phyloP scores from a whole-genome alignment of 2,113 vertebrate genomes.

The Pseudonaja textilis region DNA sequence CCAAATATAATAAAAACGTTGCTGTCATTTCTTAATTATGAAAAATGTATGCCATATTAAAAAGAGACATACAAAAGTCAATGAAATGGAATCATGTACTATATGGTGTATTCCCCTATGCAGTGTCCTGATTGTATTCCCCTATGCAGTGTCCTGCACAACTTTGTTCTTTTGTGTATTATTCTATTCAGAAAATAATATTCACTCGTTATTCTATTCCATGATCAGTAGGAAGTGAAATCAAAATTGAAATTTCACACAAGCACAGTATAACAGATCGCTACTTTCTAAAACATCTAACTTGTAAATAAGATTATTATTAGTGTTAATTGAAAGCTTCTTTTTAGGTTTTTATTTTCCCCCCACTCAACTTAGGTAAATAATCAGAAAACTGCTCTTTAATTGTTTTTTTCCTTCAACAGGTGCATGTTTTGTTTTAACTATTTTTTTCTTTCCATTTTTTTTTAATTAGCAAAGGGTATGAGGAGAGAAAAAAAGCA shows the following conservation, averaged over 20 bases:
- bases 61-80: neutral
- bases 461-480: neutral
- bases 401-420: neutral
- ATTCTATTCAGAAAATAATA: neutral
- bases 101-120: neutral
- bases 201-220: neutral
- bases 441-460: neutral
- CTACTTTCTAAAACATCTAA: neutral
- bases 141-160: neutral
- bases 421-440: neutral
- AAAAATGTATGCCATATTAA: neutral
- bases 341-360: neutral
- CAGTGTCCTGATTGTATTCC: neutral
- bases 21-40: neutral
- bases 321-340: neutral
- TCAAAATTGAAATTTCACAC: neutral
- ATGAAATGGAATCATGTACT: neutral
- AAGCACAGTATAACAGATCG: neutral
- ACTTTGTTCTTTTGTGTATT: neutral
- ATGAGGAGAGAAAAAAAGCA: neutral
- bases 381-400: neutral
- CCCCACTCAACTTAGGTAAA: neutral
- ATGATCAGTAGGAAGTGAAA: neutral
- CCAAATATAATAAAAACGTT: constrained; percentile 2
- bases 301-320: neutral